Percentiles rank a stretch among this genome's conserved stretches.
Conservation (phyloP, 2,888 invertebrate species). For the Patella pellucida region DNA sequence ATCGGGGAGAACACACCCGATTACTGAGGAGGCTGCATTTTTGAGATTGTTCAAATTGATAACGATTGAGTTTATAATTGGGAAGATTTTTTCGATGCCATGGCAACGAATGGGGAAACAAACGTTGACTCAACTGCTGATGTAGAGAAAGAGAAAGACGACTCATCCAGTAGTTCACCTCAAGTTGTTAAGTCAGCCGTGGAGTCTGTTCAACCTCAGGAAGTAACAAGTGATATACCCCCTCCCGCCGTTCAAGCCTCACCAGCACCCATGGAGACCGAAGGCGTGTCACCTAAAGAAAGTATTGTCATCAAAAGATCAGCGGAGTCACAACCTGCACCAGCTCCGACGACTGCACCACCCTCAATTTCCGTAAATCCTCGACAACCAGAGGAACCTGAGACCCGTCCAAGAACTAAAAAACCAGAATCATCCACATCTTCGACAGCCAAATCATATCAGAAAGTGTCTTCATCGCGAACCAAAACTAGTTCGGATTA, state of each 20-base stretch:
- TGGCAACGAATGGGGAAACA: constrained; percentile 31
- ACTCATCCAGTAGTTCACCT: neutral
- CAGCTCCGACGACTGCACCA: constrained; percentile 36
- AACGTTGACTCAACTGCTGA: constrained; percentile 1
- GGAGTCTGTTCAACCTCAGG: constrained; percentile 9
- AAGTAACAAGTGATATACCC: constrained; percentile 11
- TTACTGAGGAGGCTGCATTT: no score
- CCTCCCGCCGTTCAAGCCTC: constrained; percentile 20
- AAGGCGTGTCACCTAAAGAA: constrained; percentile 23
- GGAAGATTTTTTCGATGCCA: constrained; percentile 21
- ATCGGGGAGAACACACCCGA: no score
- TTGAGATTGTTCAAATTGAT: constrained; percentile 12
- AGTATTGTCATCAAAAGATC: constrained; percentile 30
- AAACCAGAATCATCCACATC: constrained; percentile 20
- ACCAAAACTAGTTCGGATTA: constrained; percentile 20
- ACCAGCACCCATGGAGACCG: constrained; percentile 16
- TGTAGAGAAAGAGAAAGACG: constrained; percentile 2
- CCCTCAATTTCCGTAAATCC: constrained; percentile 32
- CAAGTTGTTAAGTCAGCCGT: constrained; percentile 11
- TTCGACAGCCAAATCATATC: constrained; percentile 22
- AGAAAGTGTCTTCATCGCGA: constrained; percentile 16
- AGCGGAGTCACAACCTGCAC: constrained; percentile 20
- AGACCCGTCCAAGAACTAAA: constrained; percentile 11
- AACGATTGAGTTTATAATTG: neutral
- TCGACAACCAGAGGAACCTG: constrained; percentile 16